A percentile compares a stretch with the other conserved stretches of the same genome.
These are phyloP conservation scores for Drosophila orena DNA, from an alignment of 1,140 invertebrate species.

Conservation along the genomic window DNA sequence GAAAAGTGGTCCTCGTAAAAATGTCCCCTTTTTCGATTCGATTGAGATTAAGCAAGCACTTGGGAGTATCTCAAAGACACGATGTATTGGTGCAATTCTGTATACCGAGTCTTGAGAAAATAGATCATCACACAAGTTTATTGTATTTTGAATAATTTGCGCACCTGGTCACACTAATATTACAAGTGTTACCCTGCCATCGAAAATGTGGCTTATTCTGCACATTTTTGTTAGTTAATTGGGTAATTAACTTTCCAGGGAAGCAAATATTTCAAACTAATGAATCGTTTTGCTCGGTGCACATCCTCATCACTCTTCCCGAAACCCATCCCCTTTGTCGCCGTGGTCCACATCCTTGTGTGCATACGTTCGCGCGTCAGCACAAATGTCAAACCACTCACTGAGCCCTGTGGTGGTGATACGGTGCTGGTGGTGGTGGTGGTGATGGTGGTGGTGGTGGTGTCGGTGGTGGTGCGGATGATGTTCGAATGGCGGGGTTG, in stretches of 20 bases:
- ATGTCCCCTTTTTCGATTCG: no score
- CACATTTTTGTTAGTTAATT: not conserved
- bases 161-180: not conserved
- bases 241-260: not conserved
- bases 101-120: no score
- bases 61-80: no score
- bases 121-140: no score
- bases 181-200: not conserved
- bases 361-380: conserved; percentile 82
- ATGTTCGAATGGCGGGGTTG: conserved; percentile 37
- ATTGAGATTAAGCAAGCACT: no score
- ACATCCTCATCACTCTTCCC: conserved; percentile 24
- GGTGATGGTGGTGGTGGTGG: not conserved
- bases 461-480: conserved; percentile 4
- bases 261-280: not conserved
- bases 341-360: conserved; percentile 53
- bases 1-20: not conserved
- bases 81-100: no score
- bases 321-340: conserved; percentile 23
- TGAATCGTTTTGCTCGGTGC: conserved; percentile 11
- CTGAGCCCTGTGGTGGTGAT: conserved; percentile 52
- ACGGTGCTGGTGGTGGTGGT: not conserved
- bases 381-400: conserved; percentile 83
- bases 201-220: no score
- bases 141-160: not conserved